A percentile compares a stretch with the other conserved stretches of the same genome.
Evolutionary conservation across 2,113 vertebrate species (phyloP).

Genomic region (Leptodactylus fuscus): DNA sequence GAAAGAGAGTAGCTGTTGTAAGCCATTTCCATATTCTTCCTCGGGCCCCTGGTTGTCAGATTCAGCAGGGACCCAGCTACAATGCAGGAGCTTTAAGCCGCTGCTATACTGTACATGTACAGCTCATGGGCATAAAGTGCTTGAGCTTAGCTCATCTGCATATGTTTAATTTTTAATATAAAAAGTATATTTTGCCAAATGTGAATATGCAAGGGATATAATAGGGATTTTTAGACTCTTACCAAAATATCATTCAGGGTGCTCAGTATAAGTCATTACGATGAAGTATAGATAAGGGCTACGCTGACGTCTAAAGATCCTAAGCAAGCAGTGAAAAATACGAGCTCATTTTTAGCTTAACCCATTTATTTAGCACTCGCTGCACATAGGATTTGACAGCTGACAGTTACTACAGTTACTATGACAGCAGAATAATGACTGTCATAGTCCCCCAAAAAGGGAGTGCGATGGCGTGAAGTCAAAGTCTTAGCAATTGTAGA

Average conservation of each 20-base stretch:
- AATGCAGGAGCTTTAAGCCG: too few relatives aligned
- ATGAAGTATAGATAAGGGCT: neutral
- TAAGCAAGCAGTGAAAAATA: neutral
- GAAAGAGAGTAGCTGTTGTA: too few relatives aligned
- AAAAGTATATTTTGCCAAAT: too few relatives aligned
- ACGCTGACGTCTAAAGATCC: neutral
- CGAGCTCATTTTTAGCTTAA: neutral
- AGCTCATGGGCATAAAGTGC: too few relatives aligned
- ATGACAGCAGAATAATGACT: constrained; percentile 4
- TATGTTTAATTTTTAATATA: too few relatives aligned
- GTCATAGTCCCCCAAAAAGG: neutral
- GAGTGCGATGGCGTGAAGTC: neutral
- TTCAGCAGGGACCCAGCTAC: too few relatives aligned
- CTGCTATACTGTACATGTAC: too few relatives aligned
- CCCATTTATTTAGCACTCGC: neutral
- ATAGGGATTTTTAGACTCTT: neutral
- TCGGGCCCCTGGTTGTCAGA: too few relatives aligned
- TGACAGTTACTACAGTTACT: neutral
- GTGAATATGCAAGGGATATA: too few relatives aligned
- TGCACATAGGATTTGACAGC: neutral
- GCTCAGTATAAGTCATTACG: neutral
- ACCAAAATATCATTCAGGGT: neutral
- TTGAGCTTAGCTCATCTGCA: too few relatives aligned
- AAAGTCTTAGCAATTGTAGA: neutral
- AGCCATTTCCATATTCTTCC: too few relatives aligned